Base-by-base conservation (phyloP, 2,888 invertebrate genomes). In the Latheticus oryzae region DNA sequence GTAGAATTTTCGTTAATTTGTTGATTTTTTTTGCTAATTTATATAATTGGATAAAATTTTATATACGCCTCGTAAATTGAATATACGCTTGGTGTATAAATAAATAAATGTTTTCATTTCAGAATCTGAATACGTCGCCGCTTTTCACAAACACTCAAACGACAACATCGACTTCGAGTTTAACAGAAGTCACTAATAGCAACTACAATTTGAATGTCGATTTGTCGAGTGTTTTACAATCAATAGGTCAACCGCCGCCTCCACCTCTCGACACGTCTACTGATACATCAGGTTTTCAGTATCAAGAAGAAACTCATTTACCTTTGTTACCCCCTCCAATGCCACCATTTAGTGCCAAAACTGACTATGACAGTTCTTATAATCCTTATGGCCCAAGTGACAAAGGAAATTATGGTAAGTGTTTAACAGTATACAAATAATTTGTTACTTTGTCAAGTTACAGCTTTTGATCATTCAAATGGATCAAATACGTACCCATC, bases 281-380 rank as follows among this genome's bases (percentile, higher is more conserved):
- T 17, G 61, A 33, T 9, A 17, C 45, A 9, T 5, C 30, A 3
- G 13, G 3, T 35, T 48, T 32, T 33, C 58, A 17, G 7, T 69
- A 66, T 38, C 60, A 43, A 48, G 50, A 8, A 11, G 30, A 17
- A 16, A 62, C 63, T 7, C 73, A 74, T 56, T 82, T 84, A 1
- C 85, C 85, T 0, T 80, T 85, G 1, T 81, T 84, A 30, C 86
- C 87, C 1, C 86, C 82, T 3, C 78, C 79, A 0, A 82, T 67
- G 72, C 83, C 70, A 16, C 85, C 79, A 1, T 78, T 78, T 53
- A 71, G 71, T 16, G 64, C 80, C 3, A 68, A 73, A 58, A 51
- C 67, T 4, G 70, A 65, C 13, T 61, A 58, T 16, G 60, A 58
- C 2, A 61, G 62, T 54, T 60, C 53, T 7, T 37, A 50, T 12